Evolutionary conservation across 2,113 vertebrate genomes (phyloP).

Genomic region (Bolborhynchus lineola): DNA sequence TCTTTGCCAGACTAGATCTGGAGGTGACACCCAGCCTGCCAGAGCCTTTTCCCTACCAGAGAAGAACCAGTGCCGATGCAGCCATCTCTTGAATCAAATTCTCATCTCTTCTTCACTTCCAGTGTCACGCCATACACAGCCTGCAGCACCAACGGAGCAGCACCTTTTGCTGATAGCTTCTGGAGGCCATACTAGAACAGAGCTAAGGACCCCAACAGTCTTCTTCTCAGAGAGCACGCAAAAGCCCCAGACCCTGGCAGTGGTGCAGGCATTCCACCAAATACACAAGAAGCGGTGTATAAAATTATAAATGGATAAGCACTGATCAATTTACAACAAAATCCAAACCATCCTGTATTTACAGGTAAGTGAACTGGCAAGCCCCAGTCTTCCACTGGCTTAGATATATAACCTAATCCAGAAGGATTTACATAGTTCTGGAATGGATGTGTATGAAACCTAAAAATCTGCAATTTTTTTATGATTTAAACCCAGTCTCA

Average conservation of each 20-base stretch:
- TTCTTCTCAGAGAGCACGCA: background rate
- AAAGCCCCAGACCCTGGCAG: background rate
- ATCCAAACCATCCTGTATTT: background rate
- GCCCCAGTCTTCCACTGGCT: background rate
- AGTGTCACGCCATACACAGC: background rate
- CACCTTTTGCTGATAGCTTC: background rate
- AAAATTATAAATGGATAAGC: background rate
- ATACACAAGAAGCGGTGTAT: fast-evolving
- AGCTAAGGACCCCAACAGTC: fast-evolving
- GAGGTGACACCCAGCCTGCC: background rate
- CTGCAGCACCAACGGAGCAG: background rate
- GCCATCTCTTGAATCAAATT: background rate
- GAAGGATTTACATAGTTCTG: background rate
- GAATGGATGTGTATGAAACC: background rate
- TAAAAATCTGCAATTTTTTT: conserved; percentile 3
- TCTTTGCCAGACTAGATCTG: background rate
- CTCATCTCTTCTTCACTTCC: background rate
- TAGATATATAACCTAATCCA: background rate
- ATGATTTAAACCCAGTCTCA: conserved; percentile 42
- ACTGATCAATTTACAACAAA: background rate
- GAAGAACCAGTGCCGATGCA: background rate
- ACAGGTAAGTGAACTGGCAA: background rate
- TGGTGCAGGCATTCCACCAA: background rate
- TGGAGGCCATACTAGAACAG: background rate
- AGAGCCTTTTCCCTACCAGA: background rate